phyloP scores from a whole-genome alignment of 2,888 invertebrate species.

The Barypeithes pellucidus region DNA sequence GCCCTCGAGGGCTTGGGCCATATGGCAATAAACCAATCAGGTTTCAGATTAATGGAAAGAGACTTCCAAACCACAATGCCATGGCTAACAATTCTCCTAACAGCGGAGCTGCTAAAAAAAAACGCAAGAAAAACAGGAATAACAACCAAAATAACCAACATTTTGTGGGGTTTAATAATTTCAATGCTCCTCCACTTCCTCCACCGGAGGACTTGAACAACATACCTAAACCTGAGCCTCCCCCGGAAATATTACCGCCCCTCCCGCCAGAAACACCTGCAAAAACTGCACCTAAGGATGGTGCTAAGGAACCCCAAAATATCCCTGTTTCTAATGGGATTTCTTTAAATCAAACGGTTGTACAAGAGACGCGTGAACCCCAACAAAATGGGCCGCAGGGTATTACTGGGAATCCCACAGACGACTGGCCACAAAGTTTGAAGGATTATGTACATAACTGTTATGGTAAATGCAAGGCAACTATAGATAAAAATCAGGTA shows the following conservation, averaged over 20 bases:
- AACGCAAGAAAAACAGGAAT: conserved; percentile 82
- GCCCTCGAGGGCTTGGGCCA: conserved; percentile 32
- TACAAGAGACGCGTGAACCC: background rate
- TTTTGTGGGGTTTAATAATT: conserved; percentile 58
- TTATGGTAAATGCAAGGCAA: conserved; percentile 91
- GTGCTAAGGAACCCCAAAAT: background rate
- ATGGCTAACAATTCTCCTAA: conserved; percentile 68
- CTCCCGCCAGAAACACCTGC: conserved; percentile 56
- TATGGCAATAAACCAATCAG: conserved; percentile 68
- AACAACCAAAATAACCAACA: conserved; percentile 66
- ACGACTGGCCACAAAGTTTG: conserved; percentile 83
- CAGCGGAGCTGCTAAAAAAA: conserved; percentile 80
- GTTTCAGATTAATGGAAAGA: conserved; percentile 73
- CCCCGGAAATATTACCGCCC: conserved; percentile 73
- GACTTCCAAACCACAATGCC: conserved; percentile 65
- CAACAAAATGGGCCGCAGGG: conserved; percentile 32
- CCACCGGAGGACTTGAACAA: conserved; percentile 69
- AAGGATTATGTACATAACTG: conserved; percentile 91
- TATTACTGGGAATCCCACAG: conserved; percentile 73
- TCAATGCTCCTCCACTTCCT: conserved; percentile 69
- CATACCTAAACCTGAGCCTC: conserved; percentile 72
- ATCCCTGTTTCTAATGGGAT: background rate
- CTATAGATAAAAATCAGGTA: conserved; percentile 89
- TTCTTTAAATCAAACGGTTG: background rate
- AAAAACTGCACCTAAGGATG: background rate